Evolutionary conservation across 92 coral and sea anemone genomes (phyloP), one percentile per base, ranked within the genome.

Genomic region (Actinostola sp.): DNA sequence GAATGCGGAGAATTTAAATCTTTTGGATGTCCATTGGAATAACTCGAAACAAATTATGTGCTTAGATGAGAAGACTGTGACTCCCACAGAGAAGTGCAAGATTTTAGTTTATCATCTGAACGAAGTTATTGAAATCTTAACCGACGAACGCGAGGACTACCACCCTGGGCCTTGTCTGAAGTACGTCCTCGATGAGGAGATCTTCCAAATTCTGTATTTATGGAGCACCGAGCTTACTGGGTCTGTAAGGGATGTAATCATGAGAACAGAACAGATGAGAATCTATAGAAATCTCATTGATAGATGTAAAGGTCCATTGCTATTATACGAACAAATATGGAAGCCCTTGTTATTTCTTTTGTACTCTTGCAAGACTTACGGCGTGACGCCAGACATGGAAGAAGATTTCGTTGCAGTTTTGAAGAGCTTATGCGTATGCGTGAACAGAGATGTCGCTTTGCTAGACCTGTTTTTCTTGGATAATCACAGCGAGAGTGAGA

Each of bases 111-210:
- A 86, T 63, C 89, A 95, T 92, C 64, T 92, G 65, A 92, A 84
- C 58, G 92, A 83, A 61, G 84, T 95, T 42, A 79, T 95, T 20
- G 83, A 84, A 34, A 87, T 92, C 35, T 72, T 95, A 66, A 81
- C 86, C 33, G 99, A 95, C 31, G 99, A 95, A 67, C 92, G 73
- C 38, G 97, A 92, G 27, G 97, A 93, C 29, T 75, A 88, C n/a
- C 78, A 88, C 34, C 97, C 93, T 0, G 99, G 99, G 0, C 88
- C 97, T 0, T 95, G 99, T 61, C 76, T 95, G 79, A 93, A 95
- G 71, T 95, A 88, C 44, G 92, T 86, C 9, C 63, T 95, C 23
- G 95, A 95, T 38, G 85, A 87, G 52, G 80, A 89, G 46, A 82
- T 92, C 41, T 95, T 88, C 63, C 92, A 92, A 32, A 77, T 72